These are phyloP conservation scores for Fringilla coelebs DNA, from an alignment of 2,797 vertebrate genomes.

Conservation along the genomic window DNA sequence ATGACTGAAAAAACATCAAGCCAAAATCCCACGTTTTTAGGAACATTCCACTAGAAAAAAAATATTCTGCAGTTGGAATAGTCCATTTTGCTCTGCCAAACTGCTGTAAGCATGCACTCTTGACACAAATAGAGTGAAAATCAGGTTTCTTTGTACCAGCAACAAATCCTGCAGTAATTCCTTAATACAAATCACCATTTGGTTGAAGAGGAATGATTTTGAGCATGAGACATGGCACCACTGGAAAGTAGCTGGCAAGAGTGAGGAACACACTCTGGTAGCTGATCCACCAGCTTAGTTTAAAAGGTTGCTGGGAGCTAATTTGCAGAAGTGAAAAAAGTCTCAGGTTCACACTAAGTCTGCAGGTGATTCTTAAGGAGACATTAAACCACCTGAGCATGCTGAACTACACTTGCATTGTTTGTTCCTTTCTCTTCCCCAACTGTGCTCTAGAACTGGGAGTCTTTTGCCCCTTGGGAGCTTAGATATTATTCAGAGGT, in stretches of 20 bases:
- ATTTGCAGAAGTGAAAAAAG: neutral
- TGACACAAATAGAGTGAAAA: neutral
- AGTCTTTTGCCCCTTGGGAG: neutral
- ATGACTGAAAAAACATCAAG: neutral
- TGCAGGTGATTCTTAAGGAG: neutral
- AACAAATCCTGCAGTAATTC: neutral
- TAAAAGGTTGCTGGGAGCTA: neutral
- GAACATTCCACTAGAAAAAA: neutral
- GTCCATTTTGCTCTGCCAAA: neutral
- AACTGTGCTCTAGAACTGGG: neutral
- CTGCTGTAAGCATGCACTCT: neutral
- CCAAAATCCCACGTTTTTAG: neutral
- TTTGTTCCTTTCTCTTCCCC: neutral
- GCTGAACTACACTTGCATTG: neutral
- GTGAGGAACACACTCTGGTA: rapidly evolving
- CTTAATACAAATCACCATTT: neutral
- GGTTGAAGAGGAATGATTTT: neutral
- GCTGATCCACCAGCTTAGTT: neutral
- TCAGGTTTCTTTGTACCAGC: neutral
- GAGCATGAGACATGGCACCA: neutral
- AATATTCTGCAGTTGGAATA: neutral
- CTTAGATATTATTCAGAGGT: neutral
- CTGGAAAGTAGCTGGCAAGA: neutral
- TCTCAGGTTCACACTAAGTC: neutral
- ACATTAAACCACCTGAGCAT: neutral